These are phyloP conservation scores for Coptodon bakossiorum DNA, from an alignment of 2,113 vertebrate genomes.

Conservation along the genomic window DNA sequence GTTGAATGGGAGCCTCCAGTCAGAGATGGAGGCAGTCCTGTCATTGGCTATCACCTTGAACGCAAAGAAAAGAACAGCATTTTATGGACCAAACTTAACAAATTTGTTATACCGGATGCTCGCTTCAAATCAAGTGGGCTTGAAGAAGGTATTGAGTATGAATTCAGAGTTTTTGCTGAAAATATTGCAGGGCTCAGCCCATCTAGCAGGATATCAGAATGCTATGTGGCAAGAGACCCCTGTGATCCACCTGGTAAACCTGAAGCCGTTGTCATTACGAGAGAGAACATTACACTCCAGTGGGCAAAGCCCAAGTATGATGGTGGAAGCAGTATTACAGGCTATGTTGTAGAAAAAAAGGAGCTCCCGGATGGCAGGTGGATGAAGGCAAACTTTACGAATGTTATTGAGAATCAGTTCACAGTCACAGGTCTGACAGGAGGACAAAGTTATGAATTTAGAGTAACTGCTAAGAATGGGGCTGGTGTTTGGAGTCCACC, in stretches of 20 bases:
- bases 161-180: constrained; percentile 93
- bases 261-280: constrained; percentile 90
- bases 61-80: constrained; percentile 98
- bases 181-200: constrained; percentile 91
- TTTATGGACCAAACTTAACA: constrained; percentile 94
- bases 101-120: constrained; percentile 82
- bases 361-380: constrained; percentile 91
- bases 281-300: constrained; percentile 84
- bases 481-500: constrained; percentile 89
- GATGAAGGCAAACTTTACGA: constrained; percentile 98
- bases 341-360: constrained; percentile 92
- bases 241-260: constrained; percentile 92
- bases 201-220: constrained; percentile 87
- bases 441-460: constrained; percentile 88
- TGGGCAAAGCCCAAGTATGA: constrained; percentile 93
- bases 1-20: constrained; percentile 91
- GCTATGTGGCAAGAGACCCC: constrained; percentile 87
- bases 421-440: constrained; percentile 87
- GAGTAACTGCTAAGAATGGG: constrained; percentile 94
- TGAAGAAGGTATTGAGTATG: constrained; percentile 95
- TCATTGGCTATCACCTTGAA: constrained; percentile 93
- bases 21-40: constrained; percentile 88
- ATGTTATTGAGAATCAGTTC: constrained; percentile 88
- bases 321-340: constrained; percentile 92
- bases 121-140: constrained; percentile 90